A percentile compares a stretch with the other conserved stretches of the same genome.
Evolutionary conservation across 2,113 vertebrate genomes (phyloP).

Genomic region (Gasterosteus nipponicus): DNA sequence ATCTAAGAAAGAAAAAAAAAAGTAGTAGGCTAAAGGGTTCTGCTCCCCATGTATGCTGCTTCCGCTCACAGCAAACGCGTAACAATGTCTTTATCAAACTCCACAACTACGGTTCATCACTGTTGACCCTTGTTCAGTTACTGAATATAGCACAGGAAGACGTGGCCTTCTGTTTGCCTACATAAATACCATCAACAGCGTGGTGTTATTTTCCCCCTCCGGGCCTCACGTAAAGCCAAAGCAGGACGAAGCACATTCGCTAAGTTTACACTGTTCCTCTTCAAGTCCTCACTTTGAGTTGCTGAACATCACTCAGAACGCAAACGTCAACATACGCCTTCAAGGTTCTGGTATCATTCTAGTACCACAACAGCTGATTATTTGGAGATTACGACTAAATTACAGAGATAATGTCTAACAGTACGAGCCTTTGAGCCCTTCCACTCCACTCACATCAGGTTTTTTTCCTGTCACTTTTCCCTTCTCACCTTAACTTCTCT

Average conservation of each 20-base stretch:
- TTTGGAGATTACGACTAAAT: neutral
- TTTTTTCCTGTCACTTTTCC: neutral
- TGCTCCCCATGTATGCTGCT: neutral
- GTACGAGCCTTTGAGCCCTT: too few species aligned
- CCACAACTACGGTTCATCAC: neutral
- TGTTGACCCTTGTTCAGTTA: slow-evolving; percentile 27
- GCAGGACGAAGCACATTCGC: slow-evolving; percentile 30
- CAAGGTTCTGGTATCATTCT: neutral
- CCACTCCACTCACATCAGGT: neutral
- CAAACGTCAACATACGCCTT: slow-evolving; percentile 10
- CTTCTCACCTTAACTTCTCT: neutral
- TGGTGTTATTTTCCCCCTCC: slow-evolving; percentile 27
- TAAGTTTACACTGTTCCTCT: slow-evolving; percentile 21
- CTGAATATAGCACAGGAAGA: slow-evolving; percentile 29
- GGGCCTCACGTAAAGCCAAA: slow-evolving; percentile 47
- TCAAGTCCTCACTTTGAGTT: slow-evolving; percentile 11
- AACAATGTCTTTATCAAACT: slow-evolving; percentile 13
- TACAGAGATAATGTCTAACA: neutral
- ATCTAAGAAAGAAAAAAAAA: neutral
- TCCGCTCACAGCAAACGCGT: slow-evolving; percentile 9
- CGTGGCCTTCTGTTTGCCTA: slow-evolving; percentile 3
- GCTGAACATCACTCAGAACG: slow-evolving; percentile 5
- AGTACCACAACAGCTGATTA: neutral
- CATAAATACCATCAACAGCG: slow-evolving; percentile 34
- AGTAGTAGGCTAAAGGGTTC: slow-evolving; percentile 33